These are phyloP conservation scores for Charina bottae DNA, from an alignment of 2,113 vertebrate species.

Conservation along the genomic window DNA sequence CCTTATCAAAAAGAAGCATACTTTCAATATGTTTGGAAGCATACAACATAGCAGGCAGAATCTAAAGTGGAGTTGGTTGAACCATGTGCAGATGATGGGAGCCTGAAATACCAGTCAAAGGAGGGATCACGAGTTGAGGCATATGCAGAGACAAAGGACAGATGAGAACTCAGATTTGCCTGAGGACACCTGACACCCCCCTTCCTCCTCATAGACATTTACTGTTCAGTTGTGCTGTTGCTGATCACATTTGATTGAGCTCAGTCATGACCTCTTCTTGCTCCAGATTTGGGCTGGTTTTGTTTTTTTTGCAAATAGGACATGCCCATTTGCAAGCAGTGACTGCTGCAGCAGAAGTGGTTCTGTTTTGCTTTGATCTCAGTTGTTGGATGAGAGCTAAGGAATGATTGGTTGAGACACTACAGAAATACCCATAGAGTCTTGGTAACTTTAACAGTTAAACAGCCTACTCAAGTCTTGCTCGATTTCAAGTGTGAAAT, in stretches of 20 bases:
- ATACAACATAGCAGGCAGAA: not conserved
- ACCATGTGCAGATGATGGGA: not conserved
- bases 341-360: not conserved
- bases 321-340: not conserved
- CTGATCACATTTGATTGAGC: not conserved
- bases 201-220: not conserved
- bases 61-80: not conserved
- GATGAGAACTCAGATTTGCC: not conserved
- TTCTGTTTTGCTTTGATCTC: not conserved
- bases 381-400: not conserved
- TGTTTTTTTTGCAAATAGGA: not conserved
- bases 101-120: not conserved
- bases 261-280: not conserved
- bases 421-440: not conserved
- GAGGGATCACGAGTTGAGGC: not conserved
- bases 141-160: not conserved
- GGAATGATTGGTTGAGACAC: not conserved
- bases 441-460: not conserved
- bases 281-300: not conserved
- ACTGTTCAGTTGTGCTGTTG: not conserved
- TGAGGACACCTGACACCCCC: not conserved
- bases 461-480: not conserved
- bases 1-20: not conserved
- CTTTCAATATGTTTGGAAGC: not conserved
- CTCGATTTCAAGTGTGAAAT: not conserved